These are phyloP conservation scores for Nixonia krombeini DNA, from an alignment of 1,140 invertebrate genomes.

Conservation along the genomic window DNA sequence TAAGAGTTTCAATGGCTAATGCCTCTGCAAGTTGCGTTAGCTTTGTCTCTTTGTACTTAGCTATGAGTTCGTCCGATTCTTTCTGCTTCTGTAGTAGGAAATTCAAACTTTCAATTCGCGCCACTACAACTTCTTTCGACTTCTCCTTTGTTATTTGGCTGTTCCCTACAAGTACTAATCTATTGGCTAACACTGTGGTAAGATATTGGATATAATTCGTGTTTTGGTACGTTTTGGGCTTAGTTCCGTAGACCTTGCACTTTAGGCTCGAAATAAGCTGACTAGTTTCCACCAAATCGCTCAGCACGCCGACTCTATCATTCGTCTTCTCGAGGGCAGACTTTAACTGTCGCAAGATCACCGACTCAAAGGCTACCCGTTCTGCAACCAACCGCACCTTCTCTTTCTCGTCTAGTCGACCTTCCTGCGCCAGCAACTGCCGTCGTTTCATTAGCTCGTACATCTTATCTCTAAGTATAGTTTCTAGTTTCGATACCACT, in stretches of 20 bases:
- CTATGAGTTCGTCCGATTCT: conserved; percentile 75
- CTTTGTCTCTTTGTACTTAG: conserved; percentile 79
- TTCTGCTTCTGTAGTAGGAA: conserved; percentile 75
- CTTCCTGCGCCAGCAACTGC: conserved; percentile 74
- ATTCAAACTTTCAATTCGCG: conserved; percentile 69
- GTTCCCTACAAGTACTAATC: conserved; percentile 68
- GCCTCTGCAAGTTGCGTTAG: conserved; percentile 77
- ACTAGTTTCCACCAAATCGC: conserved; percentile 79
- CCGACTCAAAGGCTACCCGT: conserved; percentile 82
- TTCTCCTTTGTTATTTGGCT: conserved; percentile 36
- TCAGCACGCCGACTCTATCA: conserved; percentile 56
- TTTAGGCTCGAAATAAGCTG: conserved; percentile 80
- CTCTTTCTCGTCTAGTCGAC: conserved; percentile 77
- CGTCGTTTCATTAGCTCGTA: conserved; percentile 77
- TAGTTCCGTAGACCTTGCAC: conserved; percentile 76
- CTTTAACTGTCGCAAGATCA: conserved; percentile 76
- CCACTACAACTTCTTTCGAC: conserved; percentile 51
- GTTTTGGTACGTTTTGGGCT: conserved; percentile 71
- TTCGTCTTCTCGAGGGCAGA: conserved; percentile 68
- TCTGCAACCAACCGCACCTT: conserved; percentile 81
- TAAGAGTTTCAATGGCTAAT: conserved; percentile 77
- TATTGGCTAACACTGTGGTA: conserved; percentile 76
- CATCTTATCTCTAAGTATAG: conserved; percentile 77
- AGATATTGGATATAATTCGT: conserved; percentile 76
- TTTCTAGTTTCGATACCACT: conserved; percentile 77